Evolutionary conservation across 1,140 invertebrate genomes (phyloP).

Genomic region (Caerostris extrusa): DNA sequence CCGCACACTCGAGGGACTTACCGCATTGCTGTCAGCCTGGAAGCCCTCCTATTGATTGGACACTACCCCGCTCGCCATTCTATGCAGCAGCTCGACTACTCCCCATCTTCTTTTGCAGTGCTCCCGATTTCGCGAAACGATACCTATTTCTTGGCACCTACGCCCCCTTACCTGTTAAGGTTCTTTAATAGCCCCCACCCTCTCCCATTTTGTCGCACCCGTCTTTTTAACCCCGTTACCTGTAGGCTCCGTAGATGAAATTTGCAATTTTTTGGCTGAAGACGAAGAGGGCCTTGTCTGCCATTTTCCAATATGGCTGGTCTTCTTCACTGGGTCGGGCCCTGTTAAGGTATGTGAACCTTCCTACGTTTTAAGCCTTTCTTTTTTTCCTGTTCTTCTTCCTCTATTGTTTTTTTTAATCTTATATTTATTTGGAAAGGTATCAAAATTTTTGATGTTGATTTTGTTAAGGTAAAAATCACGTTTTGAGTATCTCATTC

Average conservation of each 20-base stretch:
- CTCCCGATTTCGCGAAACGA: conserved; percentile 38
- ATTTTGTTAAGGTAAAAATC: neutral
- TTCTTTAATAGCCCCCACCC: conserved; percentile 62
- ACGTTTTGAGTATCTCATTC: neutral
- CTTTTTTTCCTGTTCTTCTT: neutral
- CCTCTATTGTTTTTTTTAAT: neutral
- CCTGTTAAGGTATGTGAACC: conserved; percentile 55
- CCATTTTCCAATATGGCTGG: conserved; percentile 66
- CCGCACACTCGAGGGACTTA: conserved; percentile 58
- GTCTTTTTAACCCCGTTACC: conserved; percentile 19
- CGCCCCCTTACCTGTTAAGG: conserved; percentile 15
- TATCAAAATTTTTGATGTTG: neutral
- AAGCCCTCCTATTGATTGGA: conserved; percentile 67
- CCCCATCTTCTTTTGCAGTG: conserved; percentile 28
- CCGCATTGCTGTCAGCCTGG: conserved; percentile 73
- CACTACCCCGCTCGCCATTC: conserved; percentile 19
- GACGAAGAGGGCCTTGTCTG: neutral
- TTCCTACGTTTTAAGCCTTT: neutral
- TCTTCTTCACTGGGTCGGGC: neutral
- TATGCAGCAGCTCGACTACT: conserved; percentile 26
- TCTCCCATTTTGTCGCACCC: neutral
- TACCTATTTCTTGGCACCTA: conserved; percentile 6
- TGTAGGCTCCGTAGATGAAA: neutral
- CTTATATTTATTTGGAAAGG: neutral
- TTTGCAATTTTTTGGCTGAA: neutral